Evolutionary conservation across 2,797 vertebrate species (phyloP).

Genomic region (Protosalanx chinensis): DNA sequence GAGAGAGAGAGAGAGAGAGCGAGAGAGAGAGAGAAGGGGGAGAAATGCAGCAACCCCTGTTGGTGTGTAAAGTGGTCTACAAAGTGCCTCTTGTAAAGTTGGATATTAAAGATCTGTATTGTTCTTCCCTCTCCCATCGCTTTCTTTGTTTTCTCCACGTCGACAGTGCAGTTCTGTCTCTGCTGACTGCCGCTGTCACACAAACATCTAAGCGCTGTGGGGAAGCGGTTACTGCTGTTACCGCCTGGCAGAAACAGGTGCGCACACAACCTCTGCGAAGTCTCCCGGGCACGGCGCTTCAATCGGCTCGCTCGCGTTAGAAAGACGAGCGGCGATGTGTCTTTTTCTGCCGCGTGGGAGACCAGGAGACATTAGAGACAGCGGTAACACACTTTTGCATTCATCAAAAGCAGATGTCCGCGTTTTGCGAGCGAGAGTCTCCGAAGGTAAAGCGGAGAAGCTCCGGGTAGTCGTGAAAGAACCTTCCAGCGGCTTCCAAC

Average conservation of each 20-base stretch:
- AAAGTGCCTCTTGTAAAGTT: constrained; percentile 83
- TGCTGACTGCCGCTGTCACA: constrained; percentile 58
- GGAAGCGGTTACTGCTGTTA: constrained; percentile 48
- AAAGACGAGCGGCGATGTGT: constrained; percentile 42
- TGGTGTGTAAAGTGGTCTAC: constrained; percentile 80
- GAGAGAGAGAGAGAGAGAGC: constrained; percentile 77
- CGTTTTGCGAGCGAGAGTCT: constrained; percentile 1
- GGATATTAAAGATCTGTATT: constrained; percentile 80
- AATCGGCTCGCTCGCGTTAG: constrained; percentile 46
- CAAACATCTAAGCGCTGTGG: constrained; percentile 53
- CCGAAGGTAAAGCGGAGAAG: constrained; percentile 17
- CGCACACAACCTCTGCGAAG: constrained; percentile 38
- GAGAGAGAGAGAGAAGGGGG: constrained; percentile 77
- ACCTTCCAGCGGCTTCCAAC: constrained; percentile 25
- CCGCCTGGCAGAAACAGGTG: constrained; percentile 63
- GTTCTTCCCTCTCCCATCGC: constrained; percentile 60
- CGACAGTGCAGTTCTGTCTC: constrained; percentile 51
- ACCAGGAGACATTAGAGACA: constrained; percentile 40
- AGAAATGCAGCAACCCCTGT: constrained; percentile 74
- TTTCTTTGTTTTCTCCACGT: constrained; percentile 55
- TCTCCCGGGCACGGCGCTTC: constrained; percentile 45
- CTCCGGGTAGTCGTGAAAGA: neutral
- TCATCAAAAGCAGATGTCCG: constrained; percentile 43
- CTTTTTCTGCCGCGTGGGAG: constrained; percentile 46
- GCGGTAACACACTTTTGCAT: constrained; percentile 31